phyloP scores from a whole-genome alignment of 2,113 vertebrate species.

The Hirundichthys speculiger region DNA sequence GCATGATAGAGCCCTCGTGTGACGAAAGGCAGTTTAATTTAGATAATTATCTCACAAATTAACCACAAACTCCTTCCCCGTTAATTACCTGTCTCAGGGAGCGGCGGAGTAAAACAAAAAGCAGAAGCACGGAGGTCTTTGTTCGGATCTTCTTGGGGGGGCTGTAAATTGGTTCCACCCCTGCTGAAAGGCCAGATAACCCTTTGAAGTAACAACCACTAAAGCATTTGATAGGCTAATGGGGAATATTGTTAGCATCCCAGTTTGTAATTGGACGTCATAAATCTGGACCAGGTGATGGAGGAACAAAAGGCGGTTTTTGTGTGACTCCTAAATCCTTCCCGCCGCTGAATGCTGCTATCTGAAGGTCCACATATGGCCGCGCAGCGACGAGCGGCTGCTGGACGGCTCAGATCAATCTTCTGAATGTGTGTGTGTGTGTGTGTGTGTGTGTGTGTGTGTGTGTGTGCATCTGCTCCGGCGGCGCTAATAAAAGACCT shows the following conservation, averaged over 20 bases:
- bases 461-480: slow-evolving; percentile 76
- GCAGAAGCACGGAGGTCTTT: slow-evolving; percentile 67
- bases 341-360: slow-evolving; percentile 84
- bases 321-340: slow-evolving; percentile 89
- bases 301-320: slow-evolving; percentile 87
- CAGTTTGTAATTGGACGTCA: slow-evolving; percentile 85
- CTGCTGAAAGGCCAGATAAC: slow-evolving; percentile 77
- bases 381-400: slow-evolving; percentile 82
- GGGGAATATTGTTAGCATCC: slow-evolving; percentile 82
- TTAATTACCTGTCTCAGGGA: slow-evolving; percentile 78
- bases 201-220: slow-evolving; percentile 82
- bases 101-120: slow-evolving; percentile 64
- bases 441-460: slow-evolving; percentile 14
- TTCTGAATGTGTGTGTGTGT: slow-evolving; percentile 22
- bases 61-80: slow-evolving; percentile 73
- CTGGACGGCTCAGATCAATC: slow-evolving; percentile 83
- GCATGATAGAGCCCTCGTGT: slow-evolving; percentile 33
- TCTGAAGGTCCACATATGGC: slow-evolving; percentile 80
- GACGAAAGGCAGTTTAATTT: slow-evolving; percentile 77
- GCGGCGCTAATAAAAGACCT: slow-evolving; percentile 60
- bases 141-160: slow-evolving; percentile 64
- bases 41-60: slow-evolving; percentile 80
- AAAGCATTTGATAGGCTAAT: slow-evolving; percentile 87
- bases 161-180: slow-evolving; percentile 71
- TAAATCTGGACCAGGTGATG: slow-evolving; percentile 90